Conservation (phyloP, 2,888 invertebrate species). For the Diloba caeruleocephala region DNA sequence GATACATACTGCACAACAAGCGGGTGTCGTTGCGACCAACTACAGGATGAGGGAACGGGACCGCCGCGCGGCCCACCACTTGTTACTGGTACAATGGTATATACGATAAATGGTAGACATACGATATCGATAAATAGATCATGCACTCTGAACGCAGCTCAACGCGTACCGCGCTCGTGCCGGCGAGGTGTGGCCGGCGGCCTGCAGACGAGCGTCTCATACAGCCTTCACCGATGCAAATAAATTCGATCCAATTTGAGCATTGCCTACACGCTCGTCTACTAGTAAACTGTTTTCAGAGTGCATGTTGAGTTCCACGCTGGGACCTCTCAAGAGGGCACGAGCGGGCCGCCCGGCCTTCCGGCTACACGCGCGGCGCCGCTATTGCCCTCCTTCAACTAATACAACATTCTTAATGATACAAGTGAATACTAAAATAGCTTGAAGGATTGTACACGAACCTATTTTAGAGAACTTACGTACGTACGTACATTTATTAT, state of each 20-base stretch:
- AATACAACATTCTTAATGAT: conserved; percentile 70
- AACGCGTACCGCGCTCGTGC: neutral
- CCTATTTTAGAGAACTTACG: conserved; percentile 74
- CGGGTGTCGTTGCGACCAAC: neutral
- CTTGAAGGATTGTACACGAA: conserved; percentile 64
- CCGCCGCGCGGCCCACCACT: neutral
- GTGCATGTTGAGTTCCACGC: neutral
- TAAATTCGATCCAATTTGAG: conserved; percentile 24
- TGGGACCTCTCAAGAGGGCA: neutral
- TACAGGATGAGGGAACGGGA: neutral
- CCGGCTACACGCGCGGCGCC: neutral
- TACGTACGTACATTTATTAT: conserved; percentile 71
- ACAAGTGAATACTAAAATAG: conserved; percentile 75
- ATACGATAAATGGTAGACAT: neutral
- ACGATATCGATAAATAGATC: neutral
- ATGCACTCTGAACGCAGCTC: conserved; percentile 14
- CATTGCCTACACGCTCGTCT: neutral
- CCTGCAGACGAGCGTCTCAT: neutral
- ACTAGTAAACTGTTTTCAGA: conserved; percentile 2
- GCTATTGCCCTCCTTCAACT: conserved; percentile 23
- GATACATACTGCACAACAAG: conserved; percentile 29
- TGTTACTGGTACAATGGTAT: no score
- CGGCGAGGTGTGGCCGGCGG: neutral
- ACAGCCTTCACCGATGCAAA: neutral
- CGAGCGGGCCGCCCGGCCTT: no score